A percentile compares a stretch with the other conserved stretches of the same genome.
These are phyloP conservation scores for Meleagris gallopavo DNA, from an alignment of 2,113 vertebrate genomes.

Conservation along the genomic window DNA sequence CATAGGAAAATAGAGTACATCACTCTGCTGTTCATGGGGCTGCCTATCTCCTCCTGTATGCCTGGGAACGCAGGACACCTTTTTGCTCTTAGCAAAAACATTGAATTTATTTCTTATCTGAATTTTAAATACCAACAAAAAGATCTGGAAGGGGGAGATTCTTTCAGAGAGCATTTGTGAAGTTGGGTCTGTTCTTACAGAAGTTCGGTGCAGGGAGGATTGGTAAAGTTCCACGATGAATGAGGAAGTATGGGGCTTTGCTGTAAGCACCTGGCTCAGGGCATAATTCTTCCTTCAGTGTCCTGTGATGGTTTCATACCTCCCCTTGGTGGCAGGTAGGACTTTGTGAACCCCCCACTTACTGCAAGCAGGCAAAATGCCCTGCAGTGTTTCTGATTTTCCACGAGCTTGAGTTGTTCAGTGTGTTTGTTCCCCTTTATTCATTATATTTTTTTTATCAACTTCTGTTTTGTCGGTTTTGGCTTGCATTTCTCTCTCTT, in stretches of 20 bases:
- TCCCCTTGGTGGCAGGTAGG: neutral
- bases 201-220: neutral
- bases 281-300: neutral
- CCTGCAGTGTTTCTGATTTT: neutral
- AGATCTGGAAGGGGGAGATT: neutral
- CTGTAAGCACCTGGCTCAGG: neutral
- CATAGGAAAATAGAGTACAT: neutral
- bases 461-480: neutral
- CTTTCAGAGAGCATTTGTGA: neutral
- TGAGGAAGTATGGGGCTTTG: neutral
- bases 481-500: neutral
- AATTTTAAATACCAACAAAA: neutral
- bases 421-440: slow-evolving; percentile 29
- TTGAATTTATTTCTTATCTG: neutral
- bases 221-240: neutral
- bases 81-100: neutral
- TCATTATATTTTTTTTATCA: slow-evolving; percentile 14
- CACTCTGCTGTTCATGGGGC: neutral
- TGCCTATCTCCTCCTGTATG: rapidly evolving
- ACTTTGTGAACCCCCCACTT: neutral
- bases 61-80: neutral
- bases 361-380: neutral
- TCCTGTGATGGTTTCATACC: neutral
- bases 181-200: neutral
- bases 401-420: neutral